Percentiles rank a stretch among this genome's conserved stretches.
These are phyloP conservation scores for Drosophila phalerata DNA, from an alignment of 2,888 invertebrate species.

Conservation along the genomic window DNA sequence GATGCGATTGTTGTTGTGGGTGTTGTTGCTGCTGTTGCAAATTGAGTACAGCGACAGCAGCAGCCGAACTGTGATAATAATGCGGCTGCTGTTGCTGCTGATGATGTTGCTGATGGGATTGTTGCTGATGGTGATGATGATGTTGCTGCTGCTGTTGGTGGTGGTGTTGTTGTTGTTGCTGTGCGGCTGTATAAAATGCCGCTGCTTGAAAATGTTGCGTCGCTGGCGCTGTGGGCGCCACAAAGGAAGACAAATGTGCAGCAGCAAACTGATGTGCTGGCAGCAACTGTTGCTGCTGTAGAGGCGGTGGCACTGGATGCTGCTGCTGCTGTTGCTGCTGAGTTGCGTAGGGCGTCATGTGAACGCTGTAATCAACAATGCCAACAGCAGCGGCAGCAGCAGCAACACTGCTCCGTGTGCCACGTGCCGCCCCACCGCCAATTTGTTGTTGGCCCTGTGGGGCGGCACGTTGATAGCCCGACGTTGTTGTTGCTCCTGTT, in stretches of 20 bases:
- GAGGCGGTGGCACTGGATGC: conserved; percentile 47
- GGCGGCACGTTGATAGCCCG: conserved; percentile 83
- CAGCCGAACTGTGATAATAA: conserved; percentile 79
- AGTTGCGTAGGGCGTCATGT: conserved; percentile 53
- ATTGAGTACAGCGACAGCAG: conserved; percentile 84
- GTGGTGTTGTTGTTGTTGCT: conserved; percentile 74
- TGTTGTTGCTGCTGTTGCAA: conserved; percentile 86
- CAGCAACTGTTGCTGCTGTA: conserved; percentile 57
- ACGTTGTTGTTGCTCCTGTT: conserved; percentile 79
- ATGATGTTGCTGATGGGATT: conserved; percentile 39
- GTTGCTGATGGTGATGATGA: conserved; percentile 47
- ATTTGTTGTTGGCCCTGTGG: conserved; percentile 56
- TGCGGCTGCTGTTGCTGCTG: conserved; percentile 76
- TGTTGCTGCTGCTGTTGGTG: conserved; percentile 63
- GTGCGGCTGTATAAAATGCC: conserved; percentile 62
- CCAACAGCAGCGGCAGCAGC: conserved; percentile 53
- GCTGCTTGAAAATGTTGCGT: conserved; percentile 66
- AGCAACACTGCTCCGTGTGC: conserved; percentile 53
- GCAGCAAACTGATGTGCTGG: conserved; percentile 65
- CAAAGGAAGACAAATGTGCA: conserved; percentile 71
- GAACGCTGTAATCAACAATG: conserved; percentile 71
- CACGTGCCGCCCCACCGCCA: conserved; percentile 83
- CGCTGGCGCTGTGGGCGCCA: conserved; percentile 57
- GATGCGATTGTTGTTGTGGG: conserved; percentile 70
- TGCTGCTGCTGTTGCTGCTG: conserved; percentile 54